Conservation (phyloP, 2,797 vertebrate genomes). For the Bufotes viridis region DNA sequence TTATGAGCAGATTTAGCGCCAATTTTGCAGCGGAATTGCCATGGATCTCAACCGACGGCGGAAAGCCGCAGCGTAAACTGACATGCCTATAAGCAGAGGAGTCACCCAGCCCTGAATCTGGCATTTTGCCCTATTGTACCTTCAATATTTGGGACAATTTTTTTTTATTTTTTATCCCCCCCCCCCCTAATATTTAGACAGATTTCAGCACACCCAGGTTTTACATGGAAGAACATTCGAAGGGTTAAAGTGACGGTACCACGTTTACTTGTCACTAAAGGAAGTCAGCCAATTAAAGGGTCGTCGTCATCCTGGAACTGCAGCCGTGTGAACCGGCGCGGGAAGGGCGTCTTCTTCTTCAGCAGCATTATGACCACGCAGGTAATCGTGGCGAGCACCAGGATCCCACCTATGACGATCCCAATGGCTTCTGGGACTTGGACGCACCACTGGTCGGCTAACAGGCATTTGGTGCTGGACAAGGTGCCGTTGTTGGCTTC, state of each 20-base stretch:
- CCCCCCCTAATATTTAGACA: neutral
- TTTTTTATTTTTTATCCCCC: neutral
- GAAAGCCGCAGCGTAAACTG: neutral
- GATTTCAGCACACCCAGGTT: neutral
- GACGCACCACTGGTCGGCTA: conserved; percentile 80
- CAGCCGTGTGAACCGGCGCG: conserved; percentile 79
- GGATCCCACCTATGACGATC: conserved; percentile 79
- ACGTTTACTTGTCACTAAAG: accelerated
- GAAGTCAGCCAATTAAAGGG: conserved; percentile 79
- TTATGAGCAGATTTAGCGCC: no score
- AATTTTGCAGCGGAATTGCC: no score
- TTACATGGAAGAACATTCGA: neutral
- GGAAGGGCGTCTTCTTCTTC: conserved; percentile 66
- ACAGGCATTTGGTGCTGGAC: conserved; percentile 76
- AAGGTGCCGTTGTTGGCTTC: conserved; percentile 89
- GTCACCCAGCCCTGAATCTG: neutral
- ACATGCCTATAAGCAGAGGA: neutral
- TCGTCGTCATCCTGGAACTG: conserved; percentile 82
- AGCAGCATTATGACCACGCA: conserved; percentile 75
- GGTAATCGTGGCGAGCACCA: conserved; percentile 78
- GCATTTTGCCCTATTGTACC: neutral
- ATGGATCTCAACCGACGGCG: no score
- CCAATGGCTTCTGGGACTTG: conserved; percentile 76
- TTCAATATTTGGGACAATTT: neutral
- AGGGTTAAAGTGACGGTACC: neutral